Evolutionary conservation across 2,797 vertebrate species (phyloP).

Genomic region (Ciconia nigra): DNA sequence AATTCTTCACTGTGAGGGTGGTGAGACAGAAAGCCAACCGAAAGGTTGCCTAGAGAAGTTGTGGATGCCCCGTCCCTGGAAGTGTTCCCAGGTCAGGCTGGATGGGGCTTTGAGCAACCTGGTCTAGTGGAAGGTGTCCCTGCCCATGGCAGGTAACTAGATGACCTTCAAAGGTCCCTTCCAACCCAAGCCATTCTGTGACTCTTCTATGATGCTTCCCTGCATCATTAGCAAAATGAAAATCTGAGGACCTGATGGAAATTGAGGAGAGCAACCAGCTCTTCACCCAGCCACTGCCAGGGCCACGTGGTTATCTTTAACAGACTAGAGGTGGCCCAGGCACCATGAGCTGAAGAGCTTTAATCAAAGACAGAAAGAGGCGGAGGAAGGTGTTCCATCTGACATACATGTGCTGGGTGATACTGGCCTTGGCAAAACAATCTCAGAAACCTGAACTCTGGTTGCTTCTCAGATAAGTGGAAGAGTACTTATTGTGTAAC

Average conservation of each 20-base stretch:
- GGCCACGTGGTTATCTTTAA: neutral
- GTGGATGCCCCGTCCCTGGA: no score
- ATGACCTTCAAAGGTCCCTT: neutral
- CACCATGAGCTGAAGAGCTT: neutral
- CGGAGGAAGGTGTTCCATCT: neutral
- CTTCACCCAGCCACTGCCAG: neutral
- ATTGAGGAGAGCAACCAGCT: neutral
- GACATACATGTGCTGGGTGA: neutral
- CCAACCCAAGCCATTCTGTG: neutral
- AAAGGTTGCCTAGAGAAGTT: no score
- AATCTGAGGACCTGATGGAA: neutral
- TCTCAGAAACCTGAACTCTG: neutral
- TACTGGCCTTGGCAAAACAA: neutral
- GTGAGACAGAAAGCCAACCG: no score
- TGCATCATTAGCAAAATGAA: neutral
- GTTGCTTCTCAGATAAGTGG: neutral
- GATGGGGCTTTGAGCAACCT: no score
- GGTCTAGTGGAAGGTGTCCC: no score
- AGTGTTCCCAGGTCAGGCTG: no score
- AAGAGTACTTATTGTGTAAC: neutral
- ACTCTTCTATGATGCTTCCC: neutral
- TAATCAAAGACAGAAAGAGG: neutral
- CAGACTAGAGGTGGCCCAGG: neutral
- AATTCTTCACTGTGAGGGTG: no score
- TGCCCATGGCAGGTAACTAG: neutral